Evolutionary conservation across 2,113 vertebrate species (phyloP).

Genomic region (Pterocles orientalis): DNA sequence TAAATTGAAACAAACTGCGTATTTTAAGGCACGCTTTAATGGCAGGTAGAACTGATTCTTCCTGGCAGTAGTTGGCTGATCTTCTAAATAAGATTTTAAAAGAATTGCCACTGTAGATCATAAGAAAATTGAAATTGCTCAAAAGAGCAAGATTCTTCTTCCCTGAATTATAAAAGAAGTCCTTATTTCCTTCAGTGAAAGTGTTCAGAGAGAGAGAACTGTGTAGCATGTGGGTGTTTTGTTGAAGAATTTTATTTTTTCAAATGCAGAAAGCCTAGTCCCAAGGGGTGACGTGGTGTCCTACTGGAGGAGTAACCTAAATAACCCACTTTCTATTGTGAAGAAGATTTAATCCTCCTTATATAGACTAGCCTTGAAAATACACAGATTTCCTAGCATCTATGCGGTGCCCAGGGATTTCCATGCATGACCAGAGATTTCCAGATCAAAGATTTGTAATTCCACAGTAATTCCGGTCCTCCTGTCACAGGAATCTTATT

Average conservation of each 20-base stretch:
- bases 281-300: neutral
- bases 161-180: neutral
- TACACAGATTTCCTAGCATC: neutral
- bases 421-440: neutral
- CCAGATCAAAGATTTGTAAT: neutral
- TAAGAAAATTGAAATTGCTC: neutral
- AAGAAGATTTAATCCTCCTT: neutral
- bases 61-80: constrained; percentile 21
- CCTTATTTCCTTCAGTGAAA: neutral
- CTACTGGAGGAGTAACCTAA: neutral
- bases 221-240: neutral
- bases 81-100: neutral
- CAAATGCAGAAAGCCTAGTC: neutral
- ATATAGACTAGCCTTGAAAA: neutral
- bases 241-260: neutral
- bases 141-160: neutral
- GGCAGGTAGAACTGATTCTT: constrained; percentile 18
- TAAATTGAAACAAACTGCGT: constrained; percentile 11
- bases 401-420: neutral
- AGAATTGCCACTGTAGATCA: neutral
- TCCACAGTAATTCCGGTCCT: neutral
- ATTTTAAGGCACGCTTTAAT: constrained; percentile 35
- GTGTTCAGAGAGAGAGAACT: neutral
- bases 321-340: neutral
- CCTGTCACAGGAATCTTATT: accelerated